phyloP scores from a whole-genome alignment of 2,113 vertebrate genomes.

The Ageneiosus marmoratus region DNA sequence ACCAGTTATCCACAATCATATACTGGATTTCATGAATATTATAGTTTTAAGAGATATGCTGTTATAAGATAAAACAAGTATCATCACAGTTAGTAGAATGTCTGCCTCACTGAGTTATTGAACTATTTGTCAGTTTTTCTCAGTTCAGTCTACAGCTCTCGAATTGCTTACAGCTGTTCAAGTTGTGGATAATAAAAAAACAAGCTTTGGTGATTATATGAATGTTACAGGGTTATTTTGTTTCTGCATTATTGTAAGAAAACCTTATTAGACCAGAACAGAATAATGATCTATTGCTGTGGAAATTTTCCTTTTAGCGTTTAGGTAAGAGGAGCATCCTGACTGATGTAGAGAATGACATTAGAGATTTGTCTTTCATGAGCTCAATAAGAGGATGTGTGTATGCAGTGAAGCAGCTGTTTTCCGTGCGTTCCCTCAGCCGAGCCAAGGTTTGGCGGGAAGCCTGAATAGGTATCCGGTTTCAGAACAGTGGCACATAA shows the following conservation, averaged over 20 bases:
- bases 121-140: neutral
- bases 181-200: neutral
- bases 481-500: neutral
- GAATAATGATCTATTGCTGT: neutral
- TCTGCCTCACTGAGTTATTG: neutral
- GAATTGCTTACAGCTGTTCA: constrained; percentile 12
- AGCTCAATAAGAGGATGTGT: constrained; percentile 21
- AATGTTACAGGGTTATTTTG: neutral
- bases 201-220: neutral
- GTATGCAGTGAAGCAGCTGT: constrained; percentile 29
- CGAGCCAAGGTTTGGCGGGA: constrained; percentile 11
- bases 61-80: neutral
- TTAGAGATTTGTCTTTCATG: constrained; percentile 22
- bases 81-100: neutral
- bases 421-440: constrained; percentile 26
- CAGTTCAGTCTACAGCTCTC: neutral
- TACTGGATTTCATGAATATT: neutral
- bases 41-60: neutral
- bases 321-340: constrained; percentile 15
- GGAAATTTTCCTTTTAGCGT: neutral
- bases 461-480: constrained; percentile 22
- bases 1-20: too few relatives aligned
- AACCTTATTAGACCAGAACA: neutral
- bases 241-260: constrained; percentile 7
- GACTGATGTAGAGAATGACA: neutral